Conservation (phyloP, 2,113 vertebrate species). For the Rhabdornis inornatus region DNA sequence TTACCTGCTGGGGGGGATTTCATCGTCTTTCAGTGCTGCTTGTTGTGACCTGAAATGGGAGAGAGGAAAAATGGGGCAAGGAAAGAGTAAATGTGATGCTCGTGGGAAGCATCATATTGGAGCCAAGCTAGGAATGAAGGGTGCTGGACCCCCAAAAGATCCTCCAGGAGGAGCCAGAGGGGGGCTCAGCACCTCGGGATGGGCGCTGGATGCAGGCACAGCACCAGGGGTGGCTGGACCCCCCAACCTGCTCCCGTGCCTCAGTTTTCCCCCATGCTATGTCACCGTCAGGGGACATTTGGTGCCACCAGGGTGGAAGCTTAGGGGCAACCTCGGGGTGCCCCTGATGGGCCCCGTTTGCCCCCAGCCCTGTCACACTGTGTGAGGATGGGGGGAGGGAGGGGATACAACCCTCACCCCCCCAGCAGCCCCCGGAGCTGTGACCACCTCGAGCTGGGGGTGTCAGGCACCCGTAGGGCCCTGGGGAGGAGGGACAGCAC, state of each 20-base stretch:
- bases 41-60: neutral
- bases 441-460: neutral
- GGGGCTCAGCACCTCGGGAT: rapidly evolving
- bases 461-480: neutral
- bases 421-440: neutral
- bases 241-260: rapidly evolving
- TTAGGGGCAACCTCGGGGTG: rapidly evolving
- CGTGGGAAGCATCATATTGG: rapidly evolving
- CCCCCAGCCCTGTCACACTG: neutral
- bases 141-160: rapidly evolving
- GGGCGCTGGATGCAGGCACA: neutral
- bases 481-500: neutral
- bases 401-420: neutral
- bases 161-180: rapidly evolving
- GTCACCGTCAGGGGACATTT: rapidly evolving
- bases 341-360: neutral
- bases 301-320: neutral
- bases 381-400: neutral
- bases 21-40: neutral
- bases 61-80: rapidly evolving
- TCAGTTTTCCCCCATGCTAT: neutral
- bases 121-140: neutral
- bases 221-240: rapidly evolving
- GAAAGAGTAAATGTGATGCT: neutral
- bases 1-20: neutral